These are phyloP conservation scores for Sinocyclocheilus anophthalmus DNA, from an alignment of 2,113 vertebrate species.

Conservation along the genomic window DNA sequence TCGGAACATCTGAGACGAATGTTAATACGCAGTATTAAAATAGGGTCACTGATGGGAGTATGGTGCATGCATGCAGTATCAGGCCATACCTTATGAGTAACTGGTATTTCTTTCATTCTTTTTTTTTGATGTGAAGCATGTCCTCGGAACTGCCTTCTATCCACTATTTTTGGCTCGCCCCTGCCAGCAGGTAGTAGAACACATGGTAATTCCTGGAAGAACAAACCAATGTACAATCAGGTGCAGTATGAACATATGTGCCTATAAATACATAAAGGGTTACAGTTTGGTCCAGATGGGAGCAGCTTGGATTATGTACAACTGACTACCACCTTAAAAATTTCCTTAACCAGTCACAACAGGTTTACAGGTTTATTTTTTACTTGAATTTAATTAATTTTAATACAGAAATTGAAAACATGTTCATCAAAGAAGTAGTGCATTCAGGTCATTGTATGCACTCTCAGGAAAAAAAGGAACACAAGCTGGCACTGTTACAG, in stretches of 20 bases:
- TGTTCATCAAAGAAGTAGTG: no score
- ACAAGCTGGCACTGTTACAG: no score
- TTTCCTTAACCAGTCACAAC: not conserved
- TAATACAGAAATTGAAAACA: no score
- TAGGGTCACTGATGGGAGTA: not conserved
- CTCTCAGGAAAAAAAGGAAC: no score
- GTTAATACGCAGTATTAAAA: constrained; percentile 12
- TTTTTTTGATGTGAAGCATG: no score
- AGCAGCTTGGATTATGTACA: not conserved
- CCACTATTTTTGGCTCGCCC: no score
- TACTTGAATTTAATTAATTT: no score
- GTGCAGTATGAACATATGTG: not conserved
- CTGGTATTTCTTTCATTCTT: no score
- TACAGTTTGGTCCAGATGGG: not conserved
- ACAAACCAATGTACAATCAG: constrained; percentile 28
- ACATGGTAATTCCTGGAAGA: constrained; percentile 95
- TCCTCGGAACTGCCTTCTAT: no score
- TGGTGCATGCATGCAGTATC: not conserved
- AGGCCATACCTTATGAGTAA: constrained; percentile 92
- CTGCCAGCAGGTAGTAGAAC: constrained; percentile 99
- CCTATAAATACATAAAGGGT: not conserved
- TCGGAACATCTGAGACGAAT: not conserved
- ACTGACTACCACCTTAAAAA: not conserved
- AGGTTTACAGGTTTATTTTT: not conserved
- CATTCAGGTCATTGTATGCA: no score